Evolutionary conservation across 1,140 invertebrate genomes (phyloP), one percentile per base, ranked within the genome.

Genomic region (Ectropis grisescens): DNA sequence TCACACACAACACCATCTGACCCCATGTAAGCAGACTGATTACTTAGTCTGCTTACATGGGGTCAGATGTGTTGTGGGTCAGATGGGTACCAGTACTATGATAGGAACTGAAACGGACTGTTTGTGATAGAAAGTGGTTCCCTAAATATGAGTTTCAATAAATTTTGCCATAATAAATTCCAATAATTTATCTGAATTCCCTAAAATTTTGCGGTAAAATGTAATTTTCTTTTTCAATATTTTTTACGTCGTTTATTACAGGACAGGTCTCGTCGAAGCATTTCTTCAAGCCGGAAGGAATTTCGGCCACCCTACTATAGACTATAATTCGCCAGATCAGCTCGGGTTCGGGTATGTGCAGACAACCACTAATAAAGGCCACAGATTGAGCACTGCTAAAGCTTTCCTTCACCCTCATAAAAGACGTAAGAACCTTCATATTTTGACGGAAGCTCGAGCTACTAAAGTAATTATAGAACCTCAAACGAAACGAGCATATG

Each of bases 331-430:
- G 59, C 91, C 11, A 86, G 61, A 81, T 5, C 82, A 87, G 45
- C 61, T 87, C 26, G 88, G 88, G 0, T 90, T 91, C 37, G 87
- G 87, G 0, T 85, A 86, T 39, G 85, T 86, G 14, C 93, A 87
- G 82, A 86, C 88, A 55, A 89, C 90, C 1, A 89, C 76, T 29
- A 70, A 62, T 22, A 82, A 59, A 52, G 87, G 87, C 3, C 57
- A 80, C n/a, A 56, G 87, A 41, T 58, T 84, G 33, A 84, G 86
- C 44, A 72, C 79, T 15, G 89, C 82, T 24, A 82, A 82, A 41
- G 86, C 86, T 5, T 89, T 88, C 75, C 71, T 84, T 62, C 85
- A 58, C 72, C 88, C 65, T 16, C 84, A 79, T 12, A 71, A 86
- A 25, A 60, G 83, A n/a, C 71, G 91, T 27, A 68, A 71, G 25